phyloP scores from a whole-genome alignment of 2,888 invertebrate genomes.

The Nineta flava region DNA sequence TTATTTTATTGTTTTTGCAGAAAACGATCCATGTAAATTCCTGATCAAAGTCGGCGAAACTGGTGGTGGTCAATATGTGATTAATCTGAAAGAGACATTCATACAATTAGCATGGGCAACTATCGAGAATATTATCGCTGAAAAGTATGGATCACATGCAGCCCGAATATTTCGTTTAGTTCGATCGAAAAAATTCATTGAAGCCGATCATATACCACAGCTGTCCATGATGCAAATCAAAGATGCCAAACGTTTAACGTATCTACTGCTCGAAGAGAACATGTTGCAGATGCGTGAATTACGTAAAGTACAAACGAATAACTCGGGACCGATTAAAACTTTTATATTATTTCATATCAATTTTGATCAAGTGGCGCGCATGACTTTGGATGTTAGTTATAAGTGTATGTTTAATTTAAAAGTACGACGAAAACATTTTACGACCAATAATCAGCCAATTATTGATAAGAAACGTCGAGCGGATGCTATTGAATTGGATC shows the following conservation, averaged over 20 bases:
- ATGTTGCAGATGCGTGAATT: constrained; percentile 57
- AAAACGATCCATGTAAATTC: constrained; percentile 65
- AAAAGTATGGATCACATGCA: constrained; percentile 73
- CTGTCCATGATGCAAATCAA: constrained; percentile 87
- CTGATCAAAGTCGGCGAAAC: constrained; percentile 63
- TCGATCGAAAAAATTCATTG: constrained; percentile 62
- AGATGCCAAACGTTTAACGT: constrained; percentile 78
- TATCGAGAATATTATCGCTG: constrained; percentile 67
- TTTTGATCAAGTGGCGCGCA: constrained; percentile 47
- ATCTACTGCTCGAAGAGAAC: constrained; percentile 69
- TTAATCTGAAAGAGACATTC: constrained; percentile 57
- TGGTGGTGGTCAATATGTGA: constrained; percentile 65
- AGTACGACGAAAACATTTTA: constrained; percentile 46
- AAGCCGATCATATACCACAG: constrained; percentile 84
- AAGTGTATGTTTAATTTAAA: constrained; percentile 55
- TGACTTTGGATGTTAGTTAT: constrained; percentile 52
- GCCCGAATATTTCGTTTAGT: constrained; percentile 79
- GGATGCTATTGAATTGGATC: constrained; percentile 62
- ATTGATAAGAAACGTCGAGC: constrained; percentile 77
- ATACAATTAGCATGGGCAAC: constrained; percentile 52
- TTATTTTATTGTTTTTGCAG: constrained; percentile 25
- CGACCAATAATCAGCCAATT: constrained; percentile 54
- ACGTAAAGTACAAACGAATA: constrained; percentile 47
- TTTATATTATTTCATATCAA: constrained; percentile 64
- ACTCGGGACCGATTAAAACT: constrained; percentile 64